These are phyloP conservation scores for Rhodinocichla rosea DNA, from an alignment of 2,113 vertebrate genomes.

Conservation along the genomic window DNA sequence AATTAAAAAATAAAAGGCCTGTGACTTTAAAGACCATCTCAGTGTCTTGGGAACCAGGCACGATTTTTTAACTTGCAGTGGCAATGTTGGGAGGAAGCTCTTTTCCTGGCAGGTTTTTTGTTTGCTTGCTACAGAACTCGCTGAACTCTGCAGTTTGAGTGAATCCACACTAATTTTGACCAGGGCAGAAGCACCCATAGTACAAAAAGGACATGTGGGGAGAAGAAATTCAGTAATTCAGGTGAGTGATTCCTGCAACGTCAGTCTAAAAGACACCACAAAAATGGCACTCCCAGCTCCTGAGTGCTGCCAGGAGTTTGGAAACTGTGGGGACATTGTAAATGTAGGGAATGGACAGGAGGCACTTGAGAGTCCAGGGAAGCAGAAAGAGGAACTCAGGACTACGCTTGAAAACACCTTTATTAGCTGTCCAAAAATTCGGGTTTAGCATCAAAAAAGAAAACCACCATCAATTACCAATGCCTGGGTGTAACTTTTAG, in stretches of 20 bases:
- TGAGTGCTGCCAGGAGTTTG: not conserved
- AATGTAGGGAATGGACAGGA: not conserved
- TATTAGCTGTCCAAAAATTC: conserved; percentile 23
- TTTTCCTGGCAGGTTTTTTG: not conserved
- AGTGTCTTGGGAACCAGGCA: not conserved
- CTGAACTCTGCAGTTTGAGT: not conserved
- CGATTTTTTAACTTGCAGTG: not conserved
- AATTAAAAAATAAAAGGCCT: not conserved
- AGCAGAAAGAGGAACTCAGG: not conserved
- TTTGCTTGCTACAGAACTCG: not conserved
- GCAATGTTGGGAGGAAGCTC: not conserved
- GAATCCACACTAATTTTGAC: not conserved
- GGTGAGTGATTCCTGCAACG: not conserved
- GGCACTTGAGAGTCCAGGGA: not conserved
- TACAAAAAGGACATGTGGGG: not conserved
- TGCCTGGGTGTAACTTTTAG: not conserved
- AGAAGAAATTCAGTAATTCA: not conserved
- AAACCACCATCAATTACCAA: not conserved
- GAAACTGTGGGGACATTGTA: not conserved
- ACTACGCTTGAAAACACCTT: conserved; percentile 35
- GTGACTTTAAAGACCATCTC: not conserved
- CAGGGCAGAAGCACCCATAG: not conserved
- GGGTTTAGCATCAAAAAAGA: not conserved
- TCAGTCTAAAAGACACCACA: not conserved
- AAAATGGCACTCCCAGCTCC: not conserved